These are phyloP conservation scores for Apocrypta bakeri DNA, from an alignment of 1,140 invertebrate genomes.

Conservation along the genomic window DNA sequence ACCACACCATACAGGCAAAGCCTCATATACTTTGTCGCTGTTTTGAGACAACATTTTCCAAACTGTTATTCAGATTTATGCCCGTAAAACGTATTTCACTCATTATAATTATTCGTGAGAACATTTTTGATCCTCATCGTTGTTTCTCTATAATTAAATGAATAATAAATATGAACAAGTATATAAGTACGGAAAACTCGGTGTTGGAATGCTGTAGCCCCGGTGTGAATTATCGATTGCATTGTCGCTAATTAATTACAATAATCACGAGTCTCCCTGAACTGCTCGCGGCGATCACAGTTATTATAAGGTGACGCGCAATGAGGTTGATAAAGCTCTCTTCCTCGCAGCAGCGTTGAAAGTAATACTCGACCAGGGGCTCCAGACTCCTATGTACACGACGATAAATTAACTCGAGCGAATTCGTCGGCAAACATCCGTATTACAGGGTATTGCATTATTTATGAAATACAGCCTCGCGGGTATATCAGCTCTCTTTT, in stretches of 20 bases:
- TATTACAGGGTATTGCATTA: background rate
- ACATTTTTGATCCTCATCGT: no score
- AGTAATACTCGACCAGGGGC: conserved; percentile 10
- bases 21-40: background rate
- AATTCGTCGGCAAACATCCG: background rate
- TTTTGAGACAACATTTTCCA: background rate
- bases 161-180: no score
- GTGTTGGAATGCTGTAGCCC: no score
- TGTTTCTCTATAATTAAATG: no score
- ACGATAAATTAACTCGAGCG: background rate
- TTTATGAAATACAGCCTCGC: background rate
- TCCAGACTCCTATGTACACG: no score
- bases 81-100: background rate
- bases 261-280: background rate
- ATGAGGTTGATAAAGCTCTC: background rate
- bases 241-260: conserved; percentile 22
- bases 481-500: background rate
- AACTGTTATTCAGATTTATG: background rate
- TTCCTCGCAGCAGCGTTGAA: background rate
- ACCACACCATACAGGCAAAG: background rate
- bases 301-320: background rate
- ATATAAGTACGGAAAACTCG: no score
- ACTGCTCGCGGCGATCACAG: background rate
- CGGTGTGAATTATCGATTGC: no score
- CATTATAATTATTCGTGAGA: no score